phyloP scores from a whole-genome alignment of 23 tunicate species.

The Ciona savignyi region DNA sequence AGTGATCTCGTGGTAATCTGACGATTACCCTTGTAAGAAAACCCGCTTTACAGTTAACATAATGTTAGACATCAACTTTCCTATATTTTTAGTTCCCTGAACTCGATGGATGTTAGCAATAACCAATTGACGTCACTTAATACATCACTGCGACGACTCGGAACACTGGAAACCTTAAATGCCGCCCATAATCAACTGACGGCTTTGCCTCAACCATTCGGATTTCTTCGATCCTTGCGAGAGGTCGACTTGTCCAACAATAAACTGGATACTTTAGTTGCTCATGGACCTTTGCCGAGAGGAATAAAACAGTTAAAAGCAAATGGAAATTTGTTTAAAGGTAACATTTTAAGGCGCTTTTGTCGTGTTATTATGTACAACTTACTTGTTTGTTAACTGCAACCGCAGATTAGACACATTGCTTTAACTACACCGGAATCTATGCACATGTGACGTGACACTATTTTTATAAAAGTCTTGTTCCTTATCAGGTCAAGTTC shows the following conservation, averaged over 20 bases:
- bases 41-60: no score
- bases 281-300: slow-evolving; percentile 66
- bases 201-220: slow-evolving; percentile 82
- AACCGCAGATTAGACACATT: no score
- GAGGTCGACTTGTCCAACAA: slow-evolving; percentile 76
- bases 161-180: slow-evolving; percentile 45
- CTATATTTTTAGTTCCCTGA: background rate
- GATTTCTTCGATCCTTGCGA: slow-evolving; percentile 56
- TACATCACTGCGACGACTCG: slow-evolving; percentile 53
- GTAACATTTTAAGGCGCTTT: no score
- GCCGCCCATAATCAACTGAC: slow-evolving; percentile 52
- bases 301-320: slow-evolving; percentile 58
- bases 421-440: no score
- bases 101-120: slow-evolving; percentile 54
- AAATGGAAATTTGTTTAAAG: slow-evolving; percentile 65
- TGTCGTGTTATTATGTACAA: no score
- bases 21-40: no score
- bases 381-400: no score
- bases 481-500: slow-evolving; percentile 41
- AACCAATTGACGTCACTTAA: slow-evolving; percentile 63
- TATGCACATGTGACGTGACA: no score
- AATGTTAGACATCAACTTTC: no score
- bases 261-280: slow-evolving; percentile 23
- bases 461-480: no score
- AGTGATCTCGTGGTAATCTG: no score